These are phyloP conservation scores for Pammene fasciana DNA, from an alignment of 2,888 invertebrate genomes.

Conservation along the genomic window DNA sequence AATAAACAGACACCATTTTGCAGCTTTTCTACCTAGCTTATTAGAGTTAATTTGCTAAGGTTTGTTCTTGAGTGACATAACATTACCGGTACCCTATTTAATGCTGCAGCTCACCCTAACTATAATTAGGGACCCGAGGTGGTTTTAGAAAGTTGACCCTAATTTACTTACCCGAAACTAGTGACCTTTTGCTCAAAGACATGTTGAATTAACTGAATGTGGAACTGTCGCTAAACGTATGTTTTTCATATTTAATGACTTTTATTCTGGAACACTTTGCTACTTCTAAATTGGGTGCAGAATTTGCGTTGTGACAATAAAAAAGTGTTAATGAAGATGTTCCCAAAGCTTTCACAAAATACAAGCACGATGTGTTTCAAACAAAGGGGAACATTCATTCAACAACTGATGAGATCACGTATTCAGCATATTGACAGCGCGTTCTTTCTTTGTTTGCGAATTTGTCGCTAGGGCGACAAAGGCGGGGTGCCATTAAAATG, in stretches of 20 bases:
- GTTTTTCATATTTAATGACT: too few relatives aligned
- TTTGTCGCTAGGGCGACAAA: slow-evolving; percentile 40
- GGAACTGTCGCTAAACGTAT: too few relatives aligned
- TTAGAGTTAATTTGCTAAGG: not conserved
- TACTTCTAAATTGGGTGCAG: too few relatives aligned
- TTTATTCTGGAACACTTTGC: too few relatives aligned
- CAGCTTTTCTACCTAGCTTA: too few relatives aligned
- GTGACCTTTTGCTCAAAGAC: not conserved
- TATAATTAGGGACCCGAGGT: not conserved
- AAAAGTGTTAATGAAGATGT: not conserved
- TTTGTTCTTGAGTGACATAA: not conserved
- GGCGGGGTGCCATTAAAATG: slow-evolving; percentile 39
- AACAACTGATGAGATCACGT: slow-evolving; percentile 35
- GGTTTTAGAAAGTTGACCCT: slow-evolving; percentile 6
- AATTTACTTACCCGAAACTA: not conserved
- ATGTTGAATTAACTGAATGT: too few relatives aligned
- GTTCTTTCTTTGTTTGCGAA: slow-evolving; percentile 36
- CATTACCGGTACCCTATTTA: not conserved
- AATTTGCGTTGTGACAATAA: too few relatives aligned
- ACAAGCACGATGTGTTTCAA: not conserved
- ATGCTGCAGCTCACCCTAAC: not conserved
- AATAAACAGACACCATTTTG: too few relatives aligned
- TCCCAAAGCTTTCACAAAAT: not conserved
- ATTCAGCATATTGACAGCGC: slow-evolving; percentile 33
- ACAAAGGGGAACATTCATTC: not conserved